Conservation (phyloP, 1,140 invertebrate species). For the Drosophila pruinosa region DNA sequence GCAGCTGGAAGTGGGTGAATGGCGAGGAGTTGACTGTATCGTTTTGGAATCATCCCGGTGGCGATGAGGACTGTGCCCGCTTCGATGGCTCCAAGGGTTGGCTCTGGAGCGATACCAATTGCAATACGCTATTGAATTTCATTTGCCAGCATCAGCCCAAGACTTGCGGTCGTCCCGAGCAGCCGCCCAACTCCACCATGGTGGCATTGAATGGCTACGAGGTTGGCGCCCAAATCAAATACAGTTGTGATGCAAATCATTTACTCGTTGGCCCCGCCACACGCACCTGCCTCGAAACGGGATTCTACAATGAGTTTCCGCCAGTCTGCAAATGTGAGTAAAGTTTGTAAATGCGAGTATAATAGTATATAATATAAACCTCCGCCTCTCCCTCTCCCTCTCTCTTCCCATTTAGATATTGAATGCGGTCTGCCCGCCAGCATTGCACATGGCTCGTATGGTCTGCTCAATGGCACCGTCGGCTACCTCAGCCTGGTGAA, state of each 20-base stretch:
- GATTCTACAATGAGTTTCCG: conserved; percentile 96
- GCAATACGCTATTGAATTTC: conserved; percentile 92
- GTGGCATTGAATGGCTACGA: conserved; percentile 87
- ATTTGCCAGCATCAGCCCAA: conserved; percentile 97
- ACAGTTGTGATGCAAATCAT: conserved; percentile 93
- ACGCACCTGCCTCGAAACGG: conserved; percentile 93
- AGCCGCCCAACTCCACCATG: conserved; percentile 96
- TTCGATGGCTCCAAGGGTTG: conserved; percentile 97
- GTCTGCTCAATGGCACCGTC: conserved; percentile 91
- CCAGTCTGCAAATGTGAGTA: conserved; percentile 95
- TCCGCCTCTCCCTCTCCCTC: neutral
- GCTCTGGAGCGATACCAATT: conserved; percentile 97
- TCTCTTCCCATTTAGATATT: conserved; percentile 87
- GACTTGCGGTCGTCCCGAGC: conserved; percentile 94
- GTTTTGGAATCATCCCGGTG: conserved; percentile 95
- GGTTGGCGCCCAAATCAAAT: conserved; percentile 93
- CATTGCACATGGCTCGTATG: conserved; percentile 92
- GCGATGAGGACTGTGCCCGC: conserved; percentile 92
- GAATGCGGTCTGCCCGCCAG: conserved; percentile 95
- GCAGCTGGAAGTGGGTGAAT: conserved; percentile 95
- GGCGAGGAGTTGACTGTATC: conserved; percentile 94
- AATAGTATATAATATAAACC: neutral
- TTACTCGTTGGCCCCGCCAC: conserved; percentile 92
- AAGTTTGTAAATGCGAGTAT: neutral
- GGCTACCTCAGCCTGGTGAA: conserved; percentile 93